These are phyloP conservation scores for Leuciscus waleckii DNA, from an alignment of 2,797 vertebrate species.

Conservation along the genomic window DNA sequence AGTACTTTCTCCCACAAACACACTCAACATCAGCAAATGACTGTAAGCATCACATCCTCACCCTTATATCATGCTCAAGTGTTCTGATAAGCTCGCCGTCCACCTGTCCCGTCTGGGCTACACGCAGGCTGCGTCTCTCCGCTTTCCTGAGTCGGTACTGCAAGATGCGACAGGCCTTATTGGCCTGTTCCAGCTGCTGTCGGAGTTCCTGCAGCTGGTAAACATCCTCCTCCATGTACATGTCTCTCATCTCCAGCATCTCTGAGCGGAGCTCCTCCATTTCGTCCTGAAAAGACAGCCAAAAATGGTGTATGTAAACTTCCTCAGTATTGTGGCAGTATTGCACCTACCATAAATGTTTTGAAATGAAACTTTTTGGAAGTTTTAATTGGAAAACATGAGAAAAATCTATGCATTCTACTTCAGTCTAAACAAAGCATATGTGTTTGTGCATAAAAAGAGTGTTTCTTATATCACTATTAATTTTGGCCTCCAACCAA, in stretches of 20 bases:
- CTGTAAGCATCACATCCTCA: slow-evolving; percentile 62
- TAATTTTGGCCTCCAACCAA: neutral
- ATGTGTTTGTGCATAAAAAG: neutral
- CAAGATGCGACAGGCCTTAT: slow-evolving; percentile 94
- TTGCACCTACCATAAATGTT: neutral
- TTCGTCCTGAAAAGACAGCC: slow-evolving; percentile 84
- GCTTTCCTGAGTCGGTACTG: slow-evolving; percentile 97
- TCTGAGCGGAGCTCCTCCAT: slow-evolving; percentile 95
- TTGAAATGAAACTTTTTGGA: neutral
- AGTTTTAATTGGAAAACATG: neutral
- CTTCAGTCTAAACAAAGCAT: neutral
- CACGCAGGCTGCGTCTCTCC: slow-evolving; percentile 92
- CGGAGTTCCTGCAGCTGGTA: slow-evolving; percentile 94
- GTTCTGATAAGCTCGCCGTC: slow-evolving; percentile 92
- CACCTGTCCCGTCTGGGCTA: slow-evolving; percentile 93
- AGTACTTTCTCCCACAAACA: neutral
- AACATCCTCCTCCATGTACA: slow-evolving; percentile 96
- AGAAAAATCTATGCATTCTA: neutral
- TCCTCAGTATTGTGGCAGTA: neutral
- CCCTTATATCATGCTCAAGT: slow-evolving; percentile 97
- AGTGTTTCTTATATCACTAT: neutral
- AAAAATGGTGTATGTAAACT: neutral
- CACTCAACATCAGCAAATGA: neutral
- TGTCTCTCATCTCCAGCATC: slow-evolving; percentile 97
- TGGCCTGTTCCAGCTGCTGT: slow-evolving; percentile 94